These are phyloP conservation scores for Drosophila paulistorum DNA, from an alignment of 1,140 invertebrate genomes.

Conservation along the genomic window DNA sequence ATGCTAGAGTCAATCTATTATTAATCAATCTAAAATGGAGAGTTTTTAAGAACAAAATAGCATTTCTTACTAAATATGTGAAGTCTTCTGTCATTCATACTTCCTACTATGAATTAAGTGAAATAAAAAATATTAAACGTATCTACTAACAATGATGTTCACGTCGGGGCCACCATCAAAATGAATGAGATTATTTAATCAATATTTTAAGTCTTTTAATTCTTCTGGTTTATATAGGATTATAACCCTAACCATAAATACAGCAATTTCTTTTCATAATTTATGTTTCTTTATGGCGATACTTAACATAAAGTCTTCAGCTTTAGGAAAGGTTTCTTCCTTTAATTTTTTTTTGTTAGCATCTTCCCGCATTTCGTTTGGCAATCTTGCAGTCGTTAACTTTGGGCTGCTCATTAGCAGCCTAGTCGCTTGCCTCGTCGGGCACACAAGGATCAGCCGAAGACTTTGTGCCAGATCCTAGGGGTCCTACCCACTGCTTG, in stretches of 20 bases:
- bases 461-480: background rate
- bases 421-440: conserved; percentile 39
- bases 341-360: background rate
- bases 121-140: too few relatives aligned
- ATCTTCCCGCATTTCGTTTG: background rate
- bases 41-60: too few relatives aligned
- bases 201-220: background rate
- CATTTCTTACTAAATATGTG: too few relatives aligned
- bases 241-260: background rate
- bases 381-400: conserved; percentile 20
- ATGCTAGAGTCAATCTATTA: too few relatives aligned
- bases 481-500: conserved; percentile 30
- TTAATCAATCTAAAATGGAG: too few relatives aligned
- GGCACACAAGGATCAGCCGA: conserved; percentile 29
- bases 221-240: background rate
- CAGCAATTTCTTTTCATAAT: background rate
- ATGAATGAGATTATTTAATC: too few relatives aligned
- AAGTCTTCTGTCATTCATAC: too few relatives aligned
- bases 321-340: background rate
- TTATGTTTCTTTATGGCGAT: background rate
- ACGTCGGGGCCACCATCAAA: too few relatives aligned
- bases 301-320: conserved; percentile 3
- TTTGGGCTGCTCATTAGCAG: conserved; percentile 61
- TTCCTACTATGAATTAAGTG: too few relatives aligned
- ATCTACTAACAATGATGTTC: too few relatives aligned